These are phyloP conservation scores for Zhuqinia jingwanae DNA, from an alignment of 2,888 invertebrate species.

Conservation along the genomic window DNA sequence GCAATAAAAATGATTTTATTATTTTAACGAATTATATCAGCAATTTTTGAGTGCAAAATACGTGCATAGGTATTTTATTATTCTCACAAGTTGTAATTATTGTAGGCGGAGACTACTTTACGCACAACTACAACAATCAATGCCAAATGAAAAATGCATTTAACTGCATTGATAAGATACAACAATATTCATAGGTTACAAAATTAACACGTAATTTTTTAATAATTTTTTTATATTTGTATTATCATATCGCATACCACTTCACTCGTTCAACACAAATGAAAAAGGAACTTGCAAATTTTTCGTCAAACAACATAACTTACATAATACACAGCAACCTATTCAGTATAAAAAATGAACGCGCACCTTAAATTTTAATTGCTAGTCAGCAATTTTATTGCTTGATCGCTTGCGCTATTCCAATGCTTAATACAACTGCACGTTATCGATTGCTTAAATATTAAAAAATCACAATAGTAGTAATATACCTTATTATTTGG, in stretches of 20 bases:
- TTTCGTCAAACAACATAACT: background rate
- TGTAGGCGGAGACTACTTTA: background rate
- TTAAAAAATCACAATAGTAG: too few species aligned
- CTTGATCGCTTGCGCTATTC: background rate
- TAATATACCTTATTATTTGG: too few species aligned
- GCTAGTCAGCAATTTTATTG: background rate
- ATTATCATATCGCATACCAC: slow-evolving; percentile 2
- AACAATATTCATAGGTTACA: background rate
- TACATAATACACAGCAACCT: too few species aligned
- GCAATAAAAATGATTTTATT: too few species aligned
- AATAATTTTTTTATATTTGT: background rate
- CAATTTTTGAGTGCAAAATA: too few species aligned
- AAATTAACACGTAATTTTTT: background rate
- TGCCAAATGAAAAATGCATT: slow-evolving; percentile 1
- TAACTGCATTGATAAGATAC: background rate
- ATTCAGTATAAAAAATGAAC: too few species aligned
- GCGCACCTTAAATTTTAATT: background rate
- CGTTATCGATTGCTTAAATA: too few species aligned
- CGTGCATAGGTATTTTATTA: too few species aligned
- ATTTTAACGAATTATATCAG: too few species aligned
- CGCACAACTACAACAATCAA: background rate
- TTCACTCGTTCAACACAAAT: background rate
- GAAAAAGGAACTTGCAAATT: background rate
- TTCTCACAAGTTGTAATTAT: too few species aligned
- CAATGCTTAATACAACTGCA: too few species aligned